Evolutionary conservation across 2,797 vertebrate genomes (phyloP), one percentile per base, ranked within the genome.

Genomic region (Amblyraja radiata): DNA sequence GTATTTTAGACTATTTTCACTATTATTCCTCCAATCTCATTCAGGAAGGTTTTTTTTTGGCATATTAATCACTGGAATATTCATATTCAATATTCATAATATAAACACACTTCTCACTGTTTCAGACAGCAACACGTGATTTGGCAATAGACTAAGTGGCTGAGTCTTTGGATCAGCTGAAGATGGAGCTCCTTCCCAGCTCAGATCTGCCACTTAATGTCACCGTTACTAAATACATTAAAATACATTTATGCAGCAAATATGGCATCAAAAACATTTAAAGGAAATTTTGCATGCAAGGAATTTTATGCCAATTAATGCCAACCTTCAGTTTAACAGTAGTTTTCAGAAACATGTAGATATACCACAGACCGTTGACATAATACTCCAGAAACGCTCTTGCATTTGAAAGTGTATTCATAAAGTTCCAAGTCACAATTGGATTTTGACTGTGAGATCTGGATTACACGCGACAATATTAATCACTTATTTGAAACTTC

Each of bases 41-140:
- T 92, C 14, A 16, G 46, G 23, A 39, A 71, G 73, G 16, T 46
- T 92, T 91, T 73, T 46, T 78, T 92, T 76, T 92, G 68, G 90
- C 90, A 28, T 76, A 76, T 76, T 68, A 46, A 28, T 58, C 65
- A 9, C 11, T 25, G 2, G 25, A 76, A 92, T 21, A 23, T 36
- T 92, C 90, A 54, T 54, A 54, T 92, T 92, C 90, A 92, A 76
- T 46, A 54, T 18, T 58, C 71, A 61, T 58, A 76, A 39, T 92
- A 74, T 76, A 46, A 76, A 46, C 16, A 92, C 68, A n/a, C 39
- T 71, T 92, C 6, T 46, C 90, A 54, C 9, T 92, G 39, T 23
- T 92, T 28, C 71, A 46, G 39, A n/a, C 73, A 74, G 39, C 16
- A n/a, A 76, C 54, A n/a, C 54, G 14, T 9, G 21, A 2, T 76